Evolutionary conservation across 92 coral and sea anemone species (phyloP).

Genomic region (Bergia puertoricense): DNA sequence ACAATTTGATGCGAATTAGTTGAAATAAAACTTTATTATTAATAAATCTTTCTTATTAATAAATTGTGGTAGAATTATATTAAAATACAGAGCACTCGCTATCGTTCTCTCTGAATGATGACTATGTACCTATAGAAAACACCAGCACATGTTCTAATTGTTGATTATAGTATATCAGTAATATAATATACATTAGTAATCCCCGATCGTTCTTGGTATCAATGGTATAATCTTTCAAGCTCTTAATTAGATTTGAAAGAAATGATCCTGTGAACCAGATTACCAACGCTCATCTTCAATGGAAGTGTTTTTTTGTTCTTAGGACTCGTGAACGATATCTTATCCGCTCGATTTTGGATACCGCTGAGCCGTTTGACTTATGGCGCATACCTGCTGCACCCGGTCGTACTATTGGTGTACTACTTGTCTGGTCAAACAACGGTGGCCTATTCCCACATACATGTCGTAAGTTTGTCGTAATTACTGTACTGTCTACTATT

Average conservation of each 20-base stretch:
- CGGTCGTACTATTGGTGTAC: background rate
- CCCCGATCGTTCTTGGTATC: background rate
- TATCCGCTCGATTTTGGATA: background rate
- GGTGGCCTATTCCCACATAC: background rate
- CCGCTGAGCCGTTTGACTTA: background rate
- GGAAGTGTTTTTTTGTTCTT: too few species aligned
- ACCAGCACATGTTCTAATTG: too few species aligned
- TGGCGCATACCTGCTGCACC: background rate
- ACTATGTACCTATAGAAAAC: too few species aligned
- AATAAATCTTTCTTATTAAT: too few species aligned
- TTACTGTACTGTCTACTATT: too few species aligned
- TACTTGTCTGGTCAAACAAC: background rate
- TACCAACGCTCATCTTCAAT: background rate
- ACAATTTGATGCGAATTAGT: too few species aligned
- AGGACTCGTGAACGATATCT: background rate
- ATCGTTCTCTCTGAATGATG: too few species aligned
- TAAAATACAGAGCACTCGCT: too few species aligned
- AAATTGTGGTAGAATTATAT: too few species aligned
- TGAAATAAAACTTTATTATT: too few species aligned
- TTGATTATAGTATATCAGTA: too few species aligned
- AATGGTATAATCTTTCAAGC: background rate
- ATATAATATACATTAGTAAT: background rate
- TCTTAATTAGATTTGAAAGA: background rate
- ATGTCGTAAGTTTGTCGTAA: background rate
- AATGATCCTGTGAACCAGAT: background rate